Percentiles rank a stretch among this genome's conserved stretches.
These are phyloP conservation scores for Phymatocera aterrima DNA, from an alignment of 2,888 invertebrate species.

Conservation along the genomic window DNA sequence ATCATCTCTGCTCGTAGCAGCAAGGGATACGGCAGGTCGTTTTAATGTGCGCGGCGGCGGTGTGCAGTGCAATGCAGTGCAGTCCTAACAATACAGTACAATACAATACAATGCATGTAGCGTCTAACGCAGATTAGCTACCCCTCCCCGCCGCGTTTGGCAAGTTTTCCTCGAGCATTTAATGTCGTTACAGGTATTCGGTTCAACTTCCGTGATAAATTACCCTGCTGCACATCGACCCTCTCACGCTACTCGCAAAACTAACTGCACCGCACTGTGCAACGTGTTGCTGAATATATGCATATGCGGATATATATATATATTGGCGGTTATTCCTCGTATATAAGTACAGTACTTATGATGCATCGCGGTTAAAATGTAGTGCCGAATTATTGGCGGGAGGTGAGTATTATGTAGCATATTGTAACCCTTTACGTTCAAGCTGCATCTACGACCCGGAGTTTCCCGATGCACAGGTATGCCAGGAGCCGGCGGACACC, in stretches of 20 bases:
- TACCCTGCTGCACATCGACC: not conserved
- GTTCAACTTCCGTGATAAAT: constrained; percentile 33
- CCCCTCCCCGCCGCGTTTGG: constrained; percentile 2
- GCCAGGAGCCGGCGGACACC: too few species aligned
- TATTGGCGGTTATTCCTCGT: not conserved
- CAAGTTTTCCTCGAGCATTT: constrained; percentile 27
- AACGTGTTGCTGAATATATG: not conserved
- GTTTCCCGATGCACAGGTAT: too few species aligned
- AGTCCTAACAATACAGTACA: too few species aligned
- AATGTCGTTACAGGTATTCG: constrained; percentile 43
- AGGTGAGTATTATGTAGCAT: too few species aligned
- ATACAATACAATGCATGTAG: too few species aligned
- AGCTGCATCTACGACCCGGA: too few species aligned
- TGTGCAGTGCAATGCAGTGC: too few species aligned
- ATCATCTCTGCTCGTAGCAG: too few species aligned
- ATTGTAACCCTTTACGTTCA: too few species aligned
- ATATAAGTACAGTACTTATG: too few species aligned
- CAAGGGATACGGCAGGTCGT: constrained; percentile 16
- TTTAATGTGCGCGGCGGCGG: constrained; percentile 24
- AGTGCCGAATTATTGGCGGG: too few species aligned
- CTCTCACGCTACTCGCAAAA: constrained; percentile 3
- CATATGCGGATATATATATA: not conserved
- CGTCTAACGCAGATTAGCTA: constrained; percentile 24
- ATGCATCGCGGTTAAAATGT: too few species aligned
- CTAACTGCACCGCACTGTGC: not conserved